Base-by-base conservation (phyloP, 2,113 vertebrate species). In the Semicossyphus pulcher region DNA sequence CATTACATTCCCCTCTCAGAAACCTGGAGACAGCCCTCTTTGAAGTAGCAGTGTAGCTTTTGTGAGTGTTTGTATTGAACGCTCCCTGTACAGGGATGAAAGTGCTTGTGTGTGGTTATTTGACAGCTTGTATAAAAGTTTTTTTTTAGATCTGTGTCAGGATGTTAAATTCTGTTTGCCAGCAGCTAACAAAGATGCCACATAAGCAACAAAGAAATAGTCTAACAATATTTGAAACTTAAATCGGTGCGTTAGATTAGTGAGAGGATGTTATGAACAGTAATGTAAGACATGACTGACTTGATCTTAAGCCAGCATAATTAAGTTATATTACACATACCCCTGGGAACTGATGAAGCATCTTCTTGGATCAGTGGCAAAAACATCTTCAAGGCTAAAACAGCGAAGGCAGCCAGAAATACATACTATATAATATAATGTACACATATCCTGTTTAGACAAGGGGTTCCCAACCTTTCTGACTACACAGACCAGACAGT, bases 221-320 rank as follows among this genome's bases (percentile, higher is more conserved):
- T 63, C 6, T 21, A 15, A 57, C 16, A 12, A 18, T 54, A 42
- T 63, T 44, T 49, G 11, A 5, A 31, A 20, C 23, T 2, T 1
- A 5, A 54, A 8, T 39, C 0, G 3, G 28, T 29, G 25, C 10
- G 20, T 34, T 23, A 56, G 16, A 31, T n/a, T 2, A 8, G 4
- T 28, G 32, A 34, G 7, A 9, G 3, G 10, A 0, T 11, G 49
- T 57, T 57, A 20, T 47, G 16, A 68, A 63, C 44, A 58, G 15
- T n/a, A 45, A 32, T 54, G 59, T 51, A 42, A 51, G 41, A 65
- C 36, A 44, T 45, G 44, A 36, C 58, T 57, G 56, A 72, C 28
- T 70, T 49, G 58, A 65, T 20, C 28, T 61, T 81, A 67, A 71
- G 8, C 16, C 71, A 79, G n/a, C 39, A 65, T 77, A 80, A 80